Conservation (phyloP, 1,140 invertebrate species). For the Macrobrachium nipponense region DNA sequence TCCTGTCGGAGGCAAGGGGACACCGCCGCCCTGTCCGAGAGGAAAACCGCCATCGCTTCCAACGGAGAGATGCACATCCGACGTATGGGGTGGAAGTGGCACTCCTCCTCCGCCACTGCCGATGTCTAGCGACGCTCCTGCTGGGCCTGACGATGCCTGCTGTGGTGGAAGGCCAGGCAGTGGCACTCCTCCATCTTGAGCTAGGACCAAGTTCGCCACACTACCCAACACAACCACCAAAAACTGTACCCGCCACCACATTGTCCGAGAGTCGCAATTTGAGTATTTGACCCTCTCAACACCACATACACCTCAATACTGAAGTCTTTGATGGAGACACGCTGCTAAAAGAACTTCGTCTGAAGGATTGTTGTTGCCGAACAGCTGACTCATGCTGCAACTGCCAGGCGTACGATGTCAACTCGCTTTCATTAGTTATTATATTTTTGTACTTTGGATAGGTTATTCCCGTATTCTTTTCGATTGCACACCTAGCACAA, state of each 20-base stretch:
- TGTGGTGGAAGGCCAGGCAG: too few relatives aligned
- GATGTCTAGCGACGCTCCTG: too few relatives aligned
- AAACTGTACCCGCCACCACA: slow-evolving; percentile 14
- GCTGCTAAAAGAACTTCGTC: not conserved
- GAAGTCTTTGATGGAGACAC: not conserved
- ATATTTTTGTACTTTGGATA: too few relatives aligned
- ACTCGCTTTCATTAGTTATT: too few relatives aligned
- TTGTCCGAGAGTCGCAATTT: not conserved
- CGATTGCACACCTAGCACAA: too few relatives aligned
- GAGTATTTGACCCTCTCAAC: not conserved
- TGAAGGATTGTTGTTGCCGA: slow-evolving; percentile 1
- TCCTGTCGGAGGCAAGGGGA: slow-evolving; percentile 1
- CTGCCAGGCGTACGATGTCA: slow-evolving; percentile 1
- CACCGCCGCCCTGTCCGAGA: not conserved
- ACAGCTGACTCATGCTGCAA: slow-evolving; percentile 5
- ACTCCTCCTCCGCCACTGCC: too few relatives aligned
- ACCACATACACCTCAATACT: not conserved
- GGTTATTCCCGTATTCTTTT: too few relatives aligned
- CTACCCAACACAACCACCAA: slow-evolving; percentile 9
- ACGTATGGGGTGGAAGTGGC: too few relatives aligned
- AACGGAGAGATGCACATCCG: too few relatives aligned
- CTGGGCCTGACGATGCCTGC: too few relatives aligned
- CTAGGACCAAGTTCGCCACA: not conserved
- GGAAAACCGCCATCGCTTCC: too few relatives aligned
- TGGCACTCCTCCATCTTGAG: slow-evolving; percentile 13